These are phyloP conservation scores for Centruroides sculpturatus DNA, from an alignment of 1,140 invertebrate species.

Conservation along the genomic window DNA sequence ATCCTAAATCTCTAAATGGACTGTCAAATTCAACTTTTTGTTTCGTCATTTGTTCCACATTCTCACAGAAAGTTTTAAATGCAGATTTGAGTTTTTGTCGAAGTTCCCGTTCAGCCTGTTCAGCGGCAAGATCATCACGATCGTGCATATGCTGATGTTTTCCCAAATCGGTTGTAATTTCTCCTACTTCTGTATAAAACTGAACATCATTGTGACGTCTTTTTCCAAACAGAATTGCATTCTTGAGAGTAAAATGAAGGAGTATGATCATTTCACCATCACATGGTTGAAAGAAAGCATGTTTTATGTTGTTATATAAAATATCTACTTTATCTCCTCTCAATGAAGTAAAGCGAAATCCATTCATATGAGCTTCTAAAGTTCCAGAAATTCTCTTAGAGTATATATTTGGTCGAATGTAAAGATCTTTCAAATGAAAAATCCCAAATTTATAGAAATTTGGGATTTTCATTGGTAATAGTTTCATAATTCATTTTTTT, in stretches of 20 bases:
- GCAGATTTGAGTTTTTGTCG: slow-evolving; percentile 90
- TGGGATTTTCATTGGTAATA: too few species aligned
- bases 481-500: too few species aligned
- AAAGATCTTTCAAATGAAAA: slow-evolving; percentile 80
- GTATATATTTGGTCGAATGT: slow-evolving; percentile 92
- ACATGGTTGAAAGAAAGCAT: slow-evolving; percentile 98
- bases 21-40: slow-evolving; percentile 97
- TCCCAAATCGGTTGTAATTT: slow-evolving; percentile 97
- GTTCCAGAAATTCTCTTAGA: slow-evolving; percentile 81
- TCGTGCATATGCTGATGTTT: slow-evolving; percentile 99
- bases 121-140: slow-evolving; percentile 92
- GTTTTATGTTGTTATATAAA: slow-evolving; percentile 98
- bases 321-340: slow-evolving; percentile 98
- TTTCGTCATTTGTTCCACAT: slow-evolving; percentile 90
- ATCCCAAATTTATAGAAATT: neutral
- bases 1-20: slow-evolving; percentile 93
- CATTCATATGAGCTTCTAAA: slow-evolving; percentile 92
- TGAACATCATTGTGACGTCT: slow-evolving; percentile 99
- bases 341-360: slow-evolving; percentile 92
- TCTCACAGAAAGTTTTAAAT: slow-evolving; percentile 96
- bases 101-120: slow-evolving; percentile 90
- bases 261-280: slow-evolving; percentile 99
- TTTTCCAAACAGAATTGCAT: slow-evolving; percentile 98
- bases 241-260: slow-evolving; percentile 96
- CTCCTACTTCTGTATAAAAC: slow-evolving; percentile 99